Base-by-base conservation (phyloP, 2,888 invertebrate species). In the Panopea generosa region DNA sequence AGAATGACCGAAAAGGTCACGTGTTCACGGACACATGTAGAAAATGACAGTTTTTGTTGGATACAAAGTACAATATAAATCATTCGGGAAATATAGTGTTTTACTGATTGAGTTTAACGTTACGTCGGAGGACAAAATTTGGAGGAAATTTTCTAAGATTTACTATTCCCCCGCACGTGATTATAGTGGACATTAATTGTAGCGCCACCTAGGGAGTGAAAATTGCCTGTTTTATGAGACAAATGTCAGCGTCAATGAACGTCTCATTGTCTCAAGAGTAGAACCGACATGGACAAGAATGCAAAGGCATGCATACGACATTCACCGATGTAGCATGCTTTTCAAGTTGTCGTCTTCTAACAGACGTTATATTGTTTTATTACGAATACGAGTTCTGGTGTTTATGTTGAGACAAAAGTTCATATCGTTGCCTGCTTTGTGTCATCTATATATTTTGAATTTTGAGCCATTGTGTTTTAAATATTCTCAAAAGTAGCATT, bases 131-230 rank as follows among this genome's bases (percentile, higher is more conserved):
- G 74, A 66, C 66, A 62, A 57, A 65, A 27, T 50, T 43, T 52
- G n/a, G 65, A 45, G 62, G 59, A 56, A 68, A 24, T 50, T 70
- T 43, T 53, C 49, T 26, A 70, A 61, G 80, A 80, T 80, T 80
- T 80, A 80, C 75, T 59, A 33, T 38, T 74, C 80, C 73, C 73
- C 53, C 47, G 70, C 77, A 77, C 76, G 77, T 77, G 76, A 73
- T 77, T 66, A 73, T 63, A 73, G 73, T 77, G 76, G 76, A 76
- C 80, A 80, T 80, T 73, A 80, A 77, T 67, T 70, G 62, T 59
- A 77, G 71, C 69, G 74, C 67, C 76, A 69, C 72, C 73, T 47
- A 67, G 80, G 77, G 80, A 80, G 70, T 59, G 67, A 52, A 59
- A 63, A 70, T 69, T 59, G 70, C 59, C 73, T 80, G 73, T 77